Evolutionary conservation across 2,888 invertebrate genomes (phyloP), one percentile per base, ranked within the genome.

Genomic region (Clivina fossor): DNA sequence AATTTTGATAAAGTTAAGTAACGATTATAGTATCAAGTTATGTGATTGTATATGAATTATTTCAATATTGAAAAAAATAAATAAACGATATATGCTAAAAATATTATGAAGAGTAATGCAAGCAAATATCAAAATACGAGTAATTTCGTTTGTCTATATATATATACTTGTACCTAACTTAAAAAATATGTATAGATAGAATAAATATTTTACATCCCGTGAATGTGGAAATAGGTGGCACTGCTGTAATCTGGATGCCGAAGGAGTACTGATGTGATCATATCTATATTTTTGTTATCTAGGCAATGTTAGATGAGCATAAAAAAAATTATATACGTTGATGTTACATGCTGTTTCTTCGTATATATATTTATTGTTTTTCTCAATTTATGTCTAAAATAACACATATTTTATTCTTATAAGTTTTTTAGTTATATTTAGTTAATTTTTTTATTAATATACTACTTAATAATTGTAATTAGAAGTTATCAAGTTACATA

Each of bases 221-320:
- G 49, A 49, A 38, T 38, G 38, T 38, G 13, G 38, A 38, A 19
- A 44, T 32, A 30, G 44, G 43, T 44, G 53, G 35, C 20, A n/a
- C 24, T 33, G 48, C 7, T 43, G 43, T 53, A n/a, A n/a, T 53
- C 53, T 35, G 26, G 43, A 28, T 33, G 53, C 37, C 26, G 51
- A 32, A 19, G 22, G 44, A 30, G 49, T 49, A 49, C 49, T 49
- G 40, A 51, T 50, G 43, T 43, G 51, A 53, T 53, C 53, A 53
- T 53, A 53, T 53, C 53, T 53, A 53, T n/a, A n/a, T 53, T 53
- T 53, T 53, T 53, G 53, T 53, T 53, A 53, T 37, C 44, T 53
- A 53, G 53, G 35, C 43, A 53, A 53, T 53, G 53, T 53, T 51
- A 51, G 51, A 51, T 24, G 33, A 33, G 5, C 5, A 33, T 33